Evolutionary conservation across 2,113 vertebrate genomes (phyloP), one percentile per base, ranked within the genome.

Genomic region (Gallinago media): DNA sequence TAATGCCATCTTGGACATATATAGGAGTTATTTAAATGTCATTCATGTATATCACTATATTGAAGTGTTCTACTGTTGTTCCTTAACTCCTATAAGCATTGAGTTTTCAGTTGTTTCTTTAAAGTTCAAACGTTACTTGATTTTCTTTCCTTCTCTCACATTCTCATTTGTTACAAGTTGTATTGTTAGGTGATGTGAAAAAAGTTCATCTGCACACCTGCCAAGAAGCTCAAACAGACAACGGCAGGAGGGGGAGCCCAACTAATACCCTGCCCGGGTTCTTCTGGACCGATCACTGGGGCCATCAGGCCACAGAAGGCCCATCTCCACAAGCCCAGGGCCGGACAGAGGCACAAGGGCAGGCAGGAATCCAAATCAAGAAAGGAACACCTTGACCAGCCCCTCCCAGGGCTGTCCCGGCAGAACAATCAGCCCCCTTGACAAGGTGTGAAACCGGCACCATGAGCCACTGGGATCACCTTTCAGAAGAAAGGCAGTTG

Each of bases 351-450:
- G 46, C 23, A 67, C 11, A 29, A n/a, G 38, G 27, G 25, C n/a
- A 76, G 78, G 11, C 0, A 2, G 47, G 46, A 75, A 91, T 22
- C 23, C 56, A 79, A 75, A 38, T 4, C 15, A 26, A 4, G 6
- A 34, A 29, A 85, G 7, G 26, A 78, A 36, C 8, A 40, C 5
- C 47, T 32, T 13, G 36, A 46, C 8, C 50, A 59, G 18, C 5
- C 26, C 27, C 4, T 17, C 12, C 42, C 29, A 68, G 29, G 22
- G 40, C 40, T 52, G 47, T 32, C 19, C 36, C 38, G 44, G 65
- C 38, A 68, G 20, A 70, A 23, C 36, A 36, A 18, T 1, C 1
- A 5, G 21, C 6, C n/a, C 40, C 7, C 0, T 1, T 15, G 70
- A 3, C n/a, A 49, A 20, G 20, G 20, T 16, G 20, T 22, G 32